Evolutionary conservation across 2,113 vertebrate genomes (phyloP).

Genomic region (Mus pahari): DNA sequence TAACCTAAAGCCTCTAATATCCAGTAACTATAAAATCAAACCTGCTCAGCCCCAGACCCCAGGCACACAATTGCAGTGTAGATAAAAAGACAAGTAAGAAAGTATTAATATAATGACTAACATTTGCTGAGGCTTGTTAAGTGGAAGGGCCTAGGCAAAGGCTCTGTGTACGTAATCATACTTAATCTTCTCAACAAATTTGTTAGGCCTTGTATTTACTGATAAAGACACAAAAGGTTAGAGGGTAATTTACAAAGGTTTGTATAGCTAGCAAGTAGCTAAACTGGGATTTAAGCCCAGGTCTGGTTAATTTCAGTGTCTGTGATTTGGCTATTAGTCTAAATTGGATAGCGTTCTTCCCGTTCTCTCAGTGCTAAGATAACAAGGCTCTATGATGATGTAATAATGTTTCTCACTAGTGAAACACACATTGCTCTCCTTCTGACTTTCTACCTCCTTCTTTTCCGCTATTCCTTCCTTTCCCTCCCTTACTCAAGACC

Average conservation of each 20-base stretch:
- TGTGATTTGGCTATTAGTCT: conserved; percentile 44
- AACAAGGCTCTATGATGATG: not conserved
- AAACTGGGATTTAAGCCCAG: conserved; percentile 38
- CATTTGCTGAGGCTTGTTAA: conserved; percentile 40
- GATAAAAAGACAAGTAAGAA: conserved; percentile 43
- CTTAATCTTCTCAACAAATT: conserved; percentile 62
- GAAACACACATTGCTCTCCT: not conserved
- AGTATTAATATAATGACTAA: conserved; percentile 62
- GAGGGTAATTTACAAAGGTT: conserved; percentile 56
- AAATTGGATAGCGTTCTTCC: not conserved
- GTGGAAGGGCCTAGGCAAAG: conserved; percentile 19
- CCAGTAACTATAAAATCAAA: conserved; percentile 49
- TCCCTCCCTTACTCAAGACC: not conserved
- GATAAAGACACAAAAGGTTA: conserved; percentile 38
- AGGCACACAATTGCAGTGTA: not conserved
- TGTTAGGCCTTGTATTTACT: conserved; percentile 51
- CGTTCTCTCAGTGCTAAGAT: not conserved
- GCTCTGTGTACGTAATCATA: conserved; percentile 28
- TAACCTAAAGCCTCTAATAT: conserved; percentile 33
- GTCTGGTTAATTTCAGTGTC: conserved; percentile 45
- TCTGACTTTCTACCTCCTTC: too few relatives aligned
- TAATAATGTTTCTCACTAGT: conserved; percentile 19
- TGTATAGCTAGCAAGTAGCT: not conserved
- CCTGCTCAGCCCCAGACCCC: not conserved
- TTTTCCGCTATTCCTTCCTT: too few relatives aligned